phyloP scores from a whole-genome alignment of 2,888 invertebrate genomes.

The Heteromurus nitidus region DNA sequence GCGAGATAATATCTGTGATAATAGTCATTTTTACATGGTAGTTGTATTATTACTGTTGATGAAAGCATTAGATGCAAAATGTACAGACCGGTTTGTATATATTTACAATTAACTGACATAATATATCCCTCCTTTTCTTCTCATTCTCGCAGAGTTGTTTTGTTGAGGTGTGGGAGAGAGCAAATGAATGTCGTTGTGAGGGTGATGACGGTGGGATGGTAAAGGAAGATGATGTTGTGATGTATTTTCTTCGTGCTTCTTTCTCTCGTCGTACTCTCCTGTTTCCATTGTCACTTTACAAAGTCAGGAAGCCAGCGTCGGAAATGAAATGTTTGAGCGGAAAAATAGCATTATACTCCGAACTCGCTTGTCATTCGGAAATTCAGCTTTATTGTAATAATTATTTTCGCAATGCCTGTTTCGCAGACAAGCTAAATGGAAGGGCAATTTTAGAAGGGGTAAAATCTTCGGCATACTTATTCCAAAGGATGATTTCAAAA shows the following conservation, averaged over 20 bases:
- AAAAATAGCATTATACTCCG: too few species aligned
- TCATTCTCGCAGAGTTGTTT: not conserved
- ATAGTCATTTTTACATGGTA: conserved; percentile 16
- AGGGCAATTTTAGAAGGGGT: too few species aligned
- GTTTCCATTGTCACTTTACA: not conserved
- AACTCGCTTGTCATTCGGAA: too few species aligned
- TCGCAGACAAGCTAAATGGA: too few species aligned
- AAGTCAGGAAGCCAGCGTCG: too few species aligned
- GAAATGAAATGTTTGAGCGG: not conserved
- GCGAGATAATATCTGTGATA: conserved; percentile 36
- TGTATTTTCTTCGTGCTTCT: not conserved
- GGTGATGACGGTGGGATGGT: not conserved
- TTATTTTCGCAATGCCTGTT: too few species aligned
- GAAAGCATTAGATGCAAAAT: conserved; percentile 65
- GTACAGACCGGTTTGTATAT: conserved; percentile 52
- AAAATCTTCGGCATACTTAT: too few species aligned
- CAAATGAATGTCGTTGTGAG: not conserved
- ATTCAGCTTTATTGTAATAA: too few species aligned
- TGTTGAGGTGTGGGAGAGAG: not conserved
- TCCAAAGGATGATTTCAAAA: too few species aligned
- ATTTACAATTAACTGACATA: conserved; percentile 10
- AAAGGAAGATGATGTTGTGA: not conserved
- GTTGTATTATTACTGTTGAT: conserved; percentile 59
- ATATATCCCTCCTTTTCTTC: not conserved
- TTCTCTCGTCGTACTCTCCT: not conserved